Conservation (phyloP, 2,888 invertebrate genomes). For the Cynaeus angustus region DNA sequence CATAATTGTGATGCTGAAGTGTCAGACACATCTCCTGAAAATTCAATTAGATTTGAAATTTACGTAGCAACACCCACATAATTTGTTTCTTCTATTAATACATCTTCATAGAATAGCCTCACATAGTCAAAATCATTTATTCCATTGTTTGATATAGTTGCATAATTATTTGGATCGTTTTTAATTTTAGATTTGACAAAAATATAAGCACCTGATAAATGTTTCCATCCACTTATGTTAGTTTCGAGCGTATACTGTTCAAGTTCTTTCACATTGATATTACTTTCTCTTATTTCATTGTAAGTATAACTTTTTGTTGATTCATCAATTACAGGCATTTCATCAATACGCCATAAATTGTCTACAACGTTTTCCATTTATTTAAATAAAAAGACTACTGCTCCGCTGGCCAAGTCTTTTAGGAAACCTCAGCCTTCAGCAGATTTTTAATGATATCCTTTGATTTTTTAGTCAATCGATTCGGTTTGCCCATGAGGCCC, state of each 20-base stretch:
- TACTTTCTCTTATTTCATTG: slow-evolving; percentile 28
- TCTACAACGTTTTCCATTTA: slow-evolving; percentile 22
- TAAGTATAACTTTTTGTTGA: slow-evolving; percentile 24
- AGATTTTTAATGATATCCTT: slow-evolving; percentile 9
- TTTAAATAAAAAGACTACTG: too few species aligned
- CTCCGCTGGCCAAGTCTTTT: too few species aligned
- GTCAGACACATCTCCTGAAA: slow-evolving; percentile 18
- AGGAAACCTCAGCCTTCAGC: slow-evolving; percentile 2
- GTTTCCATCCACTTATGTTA: slow-evolving; percentile 14
- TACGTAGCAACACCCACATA: slow-evolving; percentile 20
- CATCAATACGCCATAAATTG: slow-evolving; percentile 24
- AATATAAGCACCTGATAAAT: slow-evolving; percentile 13
- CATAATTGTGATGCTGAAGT: slow-evolving; percentile 19
- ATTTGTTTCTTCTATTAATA: slow-evolving; percentile 23
- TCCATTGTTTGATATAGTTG: slow-evolving; percentile 4
- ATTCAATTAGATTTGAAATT: slow-evolving; percentile 20
- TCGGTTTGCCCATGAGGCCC: background rate
- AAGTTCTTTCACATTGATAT: slow-evolving; percentile 20
- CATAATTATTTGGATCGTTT: background rate
- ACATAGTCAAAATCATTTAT: slow-evolving; percentile 25
- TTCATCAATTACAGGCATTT: slow-evolving; percentile 19
- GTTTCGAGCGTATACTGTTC: slow-evolving; percentile 28
- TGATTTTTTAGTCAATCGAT: slow-evolving; percentile 13
- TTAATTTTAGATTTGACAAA: slow-evolving; percentile 15
- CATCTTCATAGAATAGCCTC: slow-evolving; percentile 11